Percentiles rank a stretch among this genome's conserved stretches.
These are phyloP conservation scores for Cheirogaleus medius DNA, from an alignment of 2,113 vertebrate genomes.

Conservation along the genomic window DNA sequence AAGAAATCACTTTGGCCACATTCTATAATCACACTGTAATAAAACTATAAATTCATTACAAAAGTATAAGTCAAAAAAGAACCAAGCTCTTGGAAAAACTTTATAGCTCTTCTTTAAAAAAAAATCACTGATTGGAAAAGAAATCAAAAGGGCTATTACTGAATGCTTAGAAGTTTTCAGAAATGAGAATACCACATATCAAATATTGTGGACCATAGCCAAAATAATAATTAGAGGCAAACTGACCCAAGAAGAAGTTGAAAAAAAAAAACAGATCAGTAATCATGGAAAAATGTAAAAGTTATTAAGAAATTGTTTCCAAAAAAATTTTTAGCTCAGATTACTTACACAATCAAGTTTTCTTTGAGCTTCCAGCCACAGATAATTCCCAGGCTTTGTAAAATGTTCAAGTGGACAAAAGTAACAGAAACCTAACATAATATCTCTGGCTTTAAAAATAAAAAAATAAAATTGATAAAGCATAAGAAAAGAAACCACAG, in stretches of 20 bases:
- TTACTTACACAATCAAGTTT: conserved; percentile 26
- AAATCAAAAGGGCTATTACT: background rate
- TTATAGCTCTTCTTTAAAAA: background rate
- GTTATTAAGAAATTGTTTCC: conserved; percentile 20
- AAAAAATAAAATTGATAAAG: background rate
- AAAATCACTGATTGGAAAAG: background rate
- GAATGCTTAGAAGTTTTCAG: background rate
- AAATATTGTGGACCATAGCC: background rate
- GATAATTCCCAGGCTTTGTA: background rate
- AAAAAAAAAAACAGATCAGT: conserved; percentile 17
- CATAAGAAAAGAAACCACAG: background rate
- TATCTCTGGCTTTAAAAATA: background rate
- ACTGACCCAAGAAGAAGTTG: background rate
- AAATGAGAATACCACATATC: background rate
- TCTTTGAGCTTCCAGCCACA: background rate
- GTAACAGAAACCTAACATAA: background rate
- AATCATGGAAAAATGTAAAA: background rate
- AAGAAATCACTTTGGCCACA: background rate
- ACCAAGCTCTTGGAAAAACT: background rate
- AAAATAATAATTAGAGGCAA: background rate
- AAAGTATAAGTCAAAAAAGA: background rate
- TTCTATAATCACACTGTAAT: background rate
- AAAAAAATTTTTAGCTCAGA: background rate
- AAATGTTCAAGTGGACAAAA: background rate
- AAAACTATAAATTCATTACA: background rate